Base-by-base conservation (phyloP, 64 coral and sea anemone species). In the Orbicella faveolata region DNA sequence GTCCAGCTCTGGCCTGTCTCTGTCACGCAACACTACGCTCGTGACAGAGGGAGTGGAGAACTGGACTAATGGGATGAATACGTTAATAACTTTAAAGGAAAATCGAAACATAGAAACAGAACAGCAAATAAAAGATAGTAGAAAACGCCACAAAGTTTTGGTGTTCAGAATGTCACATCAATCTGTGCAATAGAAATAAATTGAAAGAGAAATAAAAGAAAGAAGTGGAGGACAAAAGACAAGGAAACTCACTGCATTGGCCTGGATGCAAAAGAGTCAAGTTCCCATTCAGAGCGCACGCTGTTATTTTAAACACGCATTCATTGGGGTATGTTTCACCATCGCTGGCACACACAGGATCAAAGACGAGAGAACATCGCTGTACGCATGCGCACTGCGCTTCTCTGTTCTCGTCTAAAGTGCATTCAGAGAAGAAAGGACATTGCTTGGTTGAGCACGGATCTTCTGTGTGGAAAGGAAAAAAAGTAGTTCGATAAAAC, bases 261-360 rank as follows among this genome's bases (percentile, higher is more conserved):
- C 93, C 93, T 75, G 20, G 21, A 61, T 90, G 89, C 51, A 90
- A 48, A 12, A 91, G 19, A 21, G 82, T 80, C 2, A 89, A 10
- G 26, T 61, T 84, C 16, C 79, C 68, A 65, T 88, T 89, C 16
- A 69, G 36, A 36, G 79, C 61, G 69, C 97, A 99, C 9, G 94
- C 89, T 73, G 66, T 57, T 10, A 79, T 90, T 30, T 91, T 95
- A 36, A 99, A 65, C n/a, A 66, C 81, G 75, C 97, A 99, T 30
- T 89, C 83, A 67, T 89, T 96, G 34, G 84, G 52, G 75, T 99
- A 99, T 0, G 94, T 96, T 36, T 91, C 89, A 21, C 94, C 88
- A 84, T 99, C 91, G 73, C 85, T 95, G 16, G 88, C 97, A 70
- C 97, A 99, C 11, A 99, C 84, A 2, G 75, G 90, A 23, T 95